Conservation (phyloP, 2,888 invertebrate species). For the Drosophila borborema region DNA sequence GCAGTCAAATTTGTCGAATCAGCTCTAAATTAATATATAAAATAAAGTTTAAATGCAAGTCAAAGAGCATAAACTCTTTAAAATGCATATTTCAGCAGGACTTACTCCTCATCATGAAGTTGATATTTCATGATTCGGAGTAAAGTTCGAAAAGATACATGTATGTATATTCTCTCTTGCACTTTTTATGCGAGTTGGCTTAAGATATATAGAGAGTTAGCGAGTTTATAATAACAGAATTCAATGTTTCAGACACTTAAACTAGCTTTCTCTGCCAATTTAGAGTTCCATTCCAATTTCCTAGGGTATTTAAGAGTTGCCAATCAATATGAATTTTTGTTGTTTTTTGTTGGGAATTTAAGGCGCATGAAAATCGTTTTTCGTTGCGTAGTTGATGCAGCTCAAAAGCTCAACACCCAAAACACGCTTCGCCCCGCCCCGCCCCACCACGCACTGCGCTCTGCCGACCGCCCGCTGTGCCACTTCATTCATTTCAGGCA, state of each 20-base stretch:
- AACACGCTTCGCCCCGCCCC: neutral
- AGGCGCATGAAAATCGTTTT: constrained; percentile 8
- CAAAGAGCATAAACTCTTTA: no score
- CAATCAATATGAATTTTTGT: neutral
- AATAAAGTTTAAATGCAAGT: neutral
- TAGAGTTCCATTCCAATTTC: neutral
- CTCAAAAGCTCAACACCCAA: constrained; percentile 11
- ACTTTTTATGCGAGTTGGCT: no score
- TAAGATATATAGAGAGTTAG: no score
- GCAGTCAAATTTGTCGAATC: neutral
- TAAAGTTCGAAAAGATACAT: neutral
- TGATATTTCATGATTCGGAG: no score
- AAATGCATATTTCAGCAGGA: neutral
- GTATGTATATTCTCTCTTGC: no score
- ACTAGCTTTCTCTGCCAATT: neutral
- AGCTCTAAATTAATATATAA: neutral
- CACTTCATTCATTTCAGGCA: constrained; percentile 18
- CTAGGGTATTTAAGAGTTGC: neutral
- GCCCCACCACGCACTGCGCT: neutral
- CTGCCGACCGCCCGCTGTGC: neutral
- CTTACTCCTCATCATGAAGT: no score
- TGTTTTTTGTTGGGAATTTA: neutral
- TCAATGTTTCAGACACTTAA: no score
- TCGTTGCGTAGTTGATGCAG: constrained; percentile 15
- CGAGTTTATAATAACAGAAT: no score